Conservation (phyloP, 37 sponge, comb jelly and placozoan genomes). For the Petrosia ficiformis region DNA sequence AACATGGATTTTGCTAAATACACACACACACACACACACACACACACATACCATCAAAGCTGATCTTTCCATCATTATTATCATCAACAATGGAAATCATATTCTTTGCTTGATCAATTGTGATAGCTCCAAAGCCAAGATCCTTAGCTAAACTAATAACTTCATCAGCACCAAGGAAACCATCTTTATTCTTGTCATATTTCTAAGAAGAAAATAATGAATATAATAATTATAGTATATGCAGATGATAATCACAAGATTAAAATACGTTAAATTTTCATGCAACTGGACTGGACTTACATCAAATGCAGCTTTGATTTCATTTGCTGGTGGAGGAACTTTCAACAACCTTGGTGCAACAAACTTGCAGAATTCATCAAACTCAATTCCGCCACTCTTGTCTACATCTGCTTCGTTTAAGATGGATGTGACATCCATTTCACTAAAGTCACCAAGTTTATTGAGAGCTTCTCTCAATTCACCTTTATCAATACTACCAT, state of each 20-base stretch:
- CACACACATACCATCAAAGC: background rate
- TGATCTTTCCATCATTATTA: background rate
- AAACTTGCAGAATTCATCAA: constrained; percentile 18
- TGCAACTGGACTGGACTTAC: background rate
- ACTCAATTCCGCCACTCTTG: constrained; percentile 33
- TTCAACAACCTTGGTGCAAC: no score
- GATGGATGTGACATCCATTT: constrained; percentile 5
- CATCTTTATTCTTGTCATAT: background rate
- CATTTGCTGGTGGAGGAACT: no score
- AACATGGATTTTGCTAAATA: no score
- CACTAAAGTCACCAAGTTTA: constrained; percentile 8
- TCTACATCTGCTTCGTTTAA: constrained; percentile 10
- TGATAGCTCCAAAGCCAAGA: background rate
- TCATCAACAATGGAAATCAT: background rate
- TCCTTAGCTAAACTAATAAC: background rate
- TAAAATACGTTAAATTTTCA: background rate
- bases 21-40: no score
- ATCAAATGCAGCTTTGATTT: background rate
- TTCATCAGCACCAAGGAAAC: background rate
- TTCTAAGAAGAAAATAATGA: no score
- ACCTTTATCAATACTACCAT: constrained; percentile 7
- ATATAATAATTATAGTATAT: no score
- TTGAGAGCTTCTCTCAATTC: constrained; percentile 11
- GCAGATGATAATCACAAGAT: background rate
- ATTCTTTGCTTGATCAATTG: background rate